phyloP scores from a whole-genome alignment of 2,888 invertebrate genomes.

The Plebejus argus region DNA sequence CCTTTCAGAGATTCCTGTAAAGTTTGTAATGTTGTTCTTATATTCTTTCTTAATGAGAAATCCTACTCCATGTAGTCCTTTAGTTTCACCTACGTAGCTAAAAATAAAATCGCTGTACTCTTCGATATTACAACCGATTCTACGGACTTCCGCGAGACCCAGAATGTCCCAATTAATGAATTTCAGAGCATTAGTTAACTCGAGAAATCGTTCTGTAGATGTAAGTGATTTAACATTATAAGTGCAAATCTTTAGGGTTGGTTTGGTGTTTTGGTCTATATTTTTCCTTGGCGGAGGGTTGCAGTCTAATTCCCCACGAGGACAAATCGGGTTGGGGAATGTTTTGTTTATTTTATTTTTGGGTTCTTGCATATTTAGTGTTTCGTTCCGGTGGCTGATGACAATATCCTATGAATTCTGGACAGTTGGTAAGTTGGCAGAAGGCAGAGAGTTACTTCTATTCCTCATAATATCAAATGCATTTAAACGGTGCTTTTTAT shows the following conservation, averaged over 20 bases:
- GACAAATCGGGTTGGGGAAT: constrained; percentile 37
- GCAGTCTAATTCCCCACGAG: constrained; percentile 40
- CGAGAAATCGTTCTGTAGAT: not conserved
- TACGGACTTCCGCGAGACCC: not conserved
- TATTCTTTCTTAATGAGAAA: constrained; percentile 42
- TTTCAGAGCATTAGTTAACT: not conserved
- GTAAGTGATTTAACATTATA: not conserved
- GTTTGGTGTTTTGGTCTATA: not conserved
- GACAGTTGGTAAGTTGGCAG: not conserved
- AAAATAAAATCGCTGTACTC: constrained; percentile 39
- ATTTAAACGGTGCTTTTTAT: constrained; percentile 4
- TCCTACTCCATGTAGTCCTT: constrained; percentile 43
- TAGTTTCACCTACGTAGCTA: constrained; percentile 42
- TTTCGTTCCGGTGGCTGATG: constrained; percentile 35
- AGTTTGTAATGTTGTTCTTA: constrained; percentile 41
- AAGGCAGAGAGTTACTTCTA: constrained; percentile 34
- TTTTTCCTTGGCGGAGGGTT: constrained; percentile 32
- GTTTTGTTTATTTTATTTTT: constrained; percentile 32
- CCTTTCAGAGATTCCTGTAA: constrained; percentile 39
- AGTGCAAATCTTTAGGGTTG: not conserved
- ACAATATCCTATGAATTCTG: constrained; percentile 33
- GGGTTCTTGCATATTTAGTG: not conserved
- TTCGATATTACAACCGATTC: not conserved
- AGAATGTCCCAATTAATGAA: not conserved
- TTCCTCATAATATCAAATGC: constrained; percentile 35